Conservation (phyloP, 2,888 invertebrate species). For the Petrolisthes manimaculis region DNA sequence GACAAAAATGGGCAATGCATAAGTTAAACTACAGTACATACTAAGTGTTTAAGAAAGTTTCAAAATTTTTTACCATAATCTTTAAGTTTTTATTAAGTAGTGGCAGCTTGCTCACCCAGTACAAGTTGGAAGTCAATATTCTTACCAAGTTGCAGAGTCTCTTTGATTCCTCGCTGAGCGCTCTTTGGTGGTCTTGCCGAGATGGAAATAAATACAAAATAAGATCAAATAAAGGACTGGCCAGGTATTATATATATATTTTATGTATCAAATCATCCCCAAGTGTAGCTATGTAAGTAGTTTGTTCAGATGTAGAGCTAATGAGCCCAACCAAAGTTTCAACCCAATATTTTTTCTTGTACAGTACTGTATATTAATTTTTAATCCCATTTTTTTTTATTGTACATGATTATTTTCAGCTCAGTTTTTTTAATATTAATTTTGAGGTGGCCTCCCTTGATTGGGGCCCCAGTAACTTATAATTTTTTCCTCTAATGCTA, state of each 20-base stretch:
- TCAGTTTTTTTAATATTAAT: background rate
- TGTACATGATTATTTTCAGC: background rate
- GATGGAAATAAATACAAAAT: conserved; percentile 29
- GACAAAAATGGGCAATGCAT: conserved; percentile 49
- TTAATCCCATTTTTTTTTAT: conserved; percentile 7
- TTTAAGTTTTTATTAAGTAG: conserved; percentile 20
- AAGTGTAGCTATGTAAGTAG: conserved; percentile 55
- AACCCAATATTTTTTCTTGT: background rate
- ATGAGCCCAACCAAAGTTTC: conserved; percentile 57
- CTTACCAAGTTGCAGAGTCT: conserved; percentile 12
- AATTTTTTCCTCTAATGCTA: background rate
- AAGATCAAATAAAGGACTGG: conserved; percentile 61
- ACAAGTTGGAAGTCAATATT: conserved; percentile 36
- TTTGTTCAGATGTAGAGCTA: conserved; percentile 45
- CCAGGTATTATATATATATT: conserved; percentile 54
- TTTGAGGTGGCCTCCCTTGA: background rate
- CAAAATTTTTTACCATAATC: conserved; percentile 35
- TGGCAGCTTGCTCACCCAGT: conserved; percentile 50
- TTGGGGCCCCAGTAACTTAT: background rate
- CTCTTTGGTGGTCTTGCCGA: conserved; percentile 29
- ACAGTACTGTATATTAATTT: background rate
- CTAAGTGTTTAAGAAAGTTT: conserved; percentile 22
- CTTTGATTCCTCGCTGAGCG: conserved; percentile 33
- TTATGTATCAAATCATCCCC: conserved; percentile 51
- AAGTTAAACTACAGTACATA: conserved; percentile 33